phyloP scores from a whole-genome alignment of 2,113 vertebrate genomes.

The Gracilinanus agilis region DNA sequence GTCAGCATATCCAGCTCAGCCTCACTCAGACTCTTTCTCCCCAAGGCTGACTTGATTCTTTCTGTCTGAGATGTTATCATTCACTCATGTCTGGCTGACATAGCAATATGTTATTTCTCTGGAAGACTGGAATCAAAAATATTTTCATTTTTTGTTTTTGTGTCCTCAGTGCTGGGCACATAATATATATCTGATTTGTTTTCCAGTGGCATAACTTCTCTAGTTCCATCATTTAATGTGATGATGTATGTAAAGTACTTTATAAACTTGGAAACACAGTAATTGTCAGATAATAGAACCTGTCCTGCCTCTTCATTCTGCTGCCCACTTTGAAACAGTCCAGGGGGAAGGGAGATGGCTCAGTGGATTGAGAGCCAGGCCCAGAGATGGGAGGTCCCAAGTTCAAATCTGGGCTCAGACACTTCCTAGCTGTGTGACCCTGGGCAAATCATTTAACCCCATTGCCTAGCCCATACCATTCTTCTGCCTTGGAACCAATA shows the following conservation, averaged over 20 bases:
- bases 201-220: not conserved
- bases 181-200: not conserved
- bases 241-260: not conserved
- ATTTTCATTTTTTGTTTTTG: not conserved
- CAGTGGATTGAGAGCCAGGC: no score
- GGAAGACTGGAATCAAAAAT: not conserved
- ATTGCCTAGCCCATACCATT: no score
- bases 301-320: not conserved
- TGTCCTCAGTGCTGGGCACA: not conserved
- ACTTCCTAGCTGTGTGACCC: no score
- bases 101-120: not conserved
- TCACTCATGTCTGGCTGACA: not conserved
- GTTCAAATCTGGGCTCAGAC: no score
- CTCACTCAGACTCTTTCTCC: rapidly evolving
- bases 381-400: no score
- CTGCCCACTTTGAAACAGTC: not conserved
- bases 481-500: no score
- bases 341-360: no score
- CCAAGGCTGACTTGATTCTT: not conserved
- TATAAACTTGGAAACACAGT: not conserved
- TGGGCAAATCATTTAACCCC: no score
- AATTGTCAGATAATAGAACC: not conserved
- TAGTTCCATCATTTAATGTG: not conserved
- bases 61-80: not conserved
- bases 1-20: not conserved